A percentile compares a stretch with the other conserved stretches of the same genome.
Conservation (phyloP, 2,113 vertebrate genomes). For the Myotis brandtii region DNA sequence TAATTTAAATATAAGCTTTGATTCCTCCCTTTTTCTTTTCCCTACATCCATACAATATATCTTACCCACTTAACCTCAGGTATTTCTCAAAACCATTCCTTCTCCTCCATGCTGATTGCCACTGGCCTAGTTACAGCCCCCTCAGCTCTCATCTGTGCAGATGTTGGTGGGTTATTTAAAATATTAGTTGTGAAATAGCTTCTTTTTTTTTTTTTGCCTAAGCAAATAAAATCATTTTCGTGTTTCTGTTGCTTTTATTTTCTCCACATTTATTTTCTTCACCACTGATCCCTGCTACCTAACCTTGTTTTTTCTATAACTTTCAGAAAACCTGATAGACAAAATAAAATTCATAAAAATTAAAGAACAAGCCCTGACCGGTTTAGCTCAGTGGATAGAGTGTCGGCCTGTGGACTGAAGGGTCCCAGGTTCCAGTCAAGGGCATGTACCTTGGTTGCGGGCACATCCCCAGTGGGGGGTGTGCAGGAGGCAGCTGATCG, state of each 20-base stretch:
- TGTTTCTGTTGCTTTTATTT: neutral
- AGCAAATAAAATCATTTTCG: constrained; percentile 7
- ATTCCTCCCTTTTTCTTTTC: neutral
- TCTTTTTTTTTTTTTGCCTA: neutral
- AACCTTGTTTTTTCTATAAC: constrained; percentile 12
- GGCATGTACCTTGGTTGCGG: too few relatives aligned
- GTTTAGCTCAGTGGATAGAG: too few relatives aligned
- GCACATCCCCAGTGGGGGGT: too few relatives aligned
- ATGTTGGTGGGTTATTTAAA: constrained; percentile 28
- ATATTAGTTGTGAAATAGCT: neutral
- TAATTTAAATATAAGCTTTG: constrained; percentile 17
- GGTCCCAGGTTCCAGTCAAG: too few relatives aligned
- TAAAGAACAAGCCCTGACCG: neutral
- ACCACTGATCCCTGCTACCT: neutral
- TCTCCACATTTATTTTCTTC: neutral
- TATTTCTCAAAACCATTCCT: constrained; percentile 5
- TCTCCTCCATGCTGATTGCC: neutral
- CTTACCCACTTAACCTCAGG: constrained; percentile 2
- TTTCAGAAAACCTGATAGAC: neutral
- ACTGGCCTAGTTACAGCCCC: neutral
- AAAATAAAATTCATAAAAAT: constrained; percentile 28
- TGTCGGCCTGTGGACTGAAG: too few relatives aligned
- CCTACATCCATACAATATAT: neutral
- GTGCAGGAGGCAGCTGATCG: too few relatives aligned
- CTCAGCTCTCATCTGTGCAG: neutral